These are phyloP conservation scores for Epinotia nisella DNA, from an alignment of 2,888 invertebrate genomes.

Conservation along the genomic window DNA sequence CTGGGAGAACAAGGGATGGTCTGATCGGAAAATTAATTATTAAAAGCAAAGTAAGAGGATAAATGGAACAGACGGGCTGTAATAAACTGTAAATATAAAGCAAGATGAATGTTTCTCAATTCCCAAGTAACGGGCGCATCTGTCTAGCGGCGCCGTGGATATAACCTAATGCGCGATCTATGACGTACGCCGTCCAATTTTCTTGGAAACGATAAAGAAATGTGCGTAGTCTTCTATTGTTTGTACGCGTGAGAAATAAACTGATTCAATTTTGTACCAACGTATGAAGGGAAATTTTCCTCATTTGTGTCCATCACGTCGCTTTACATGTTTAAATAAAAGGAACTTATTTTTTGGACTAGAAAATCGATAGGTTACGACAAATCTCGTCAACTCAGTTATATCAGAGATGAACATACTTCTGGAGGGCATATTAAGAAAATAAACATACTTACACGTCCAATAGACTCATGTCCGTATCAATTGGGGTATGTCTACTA, in stretches of 20 bases:
- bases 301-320: too few species aligned
- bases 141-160: conserved; percentile 21
- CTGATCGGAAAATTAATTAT: conserved; percentile 30
- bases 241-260: conserved; percentile 6
- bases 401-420: too few species aligned
- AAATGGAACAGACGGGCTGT: conserved; percentile 24
- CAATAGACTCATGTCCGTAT: too few species aligned
- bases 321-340: too few species aligned
- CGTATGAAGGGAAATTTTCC: too few species aligned
- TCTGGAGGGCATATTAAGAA: too few species aligned
- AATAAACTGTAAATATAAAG: conserved; percentile 35
- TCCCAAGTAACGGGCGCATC: conserved; percentile 23
- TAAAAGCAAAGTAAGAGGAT: conserved; percentile 18
- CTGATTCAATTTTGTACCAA: not conserved
- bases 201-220: conserved; percentile 24
- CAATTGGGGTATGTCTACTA: too few species aligned
- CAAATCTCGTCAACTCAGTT: too few species aligned
- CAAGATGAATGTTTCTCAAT: conserved; percentile 29
- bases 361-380: too few species aligned
- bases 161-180: conserved; percentile 22
- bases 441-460: too few species aligned
- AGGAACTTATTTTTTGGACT: too few species aligned
- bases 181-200: conserved; percentile 17
- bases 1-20: not conserved
- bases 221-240: conserved; percentile 7